Evolutionary conservation across 2,113 vertebrate genomes (phyloP).

Genomic region (Oplegnathus fasciatus): DNA sequence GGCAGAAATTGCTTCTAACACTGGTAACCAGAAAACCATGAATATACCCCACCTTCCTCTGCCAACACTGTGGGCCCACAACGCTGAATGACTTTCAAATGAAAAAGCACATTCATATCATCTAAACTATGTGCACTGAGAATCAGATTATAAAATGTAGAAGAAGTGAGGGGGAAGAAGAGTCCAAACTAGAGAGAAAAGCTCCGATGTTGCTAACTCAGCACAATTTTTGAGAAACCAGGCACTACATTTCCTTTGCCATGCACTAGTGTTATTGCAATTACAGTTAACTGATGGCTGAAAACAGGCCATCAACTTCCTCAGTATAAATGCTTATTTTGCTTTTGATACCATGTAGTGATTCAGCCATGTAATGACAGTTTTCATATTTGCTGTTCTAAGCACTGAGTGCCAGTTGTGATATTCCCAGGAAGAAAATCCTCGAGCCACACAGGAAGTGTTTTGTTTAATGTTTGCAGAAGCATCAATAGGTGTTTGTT

Average conservation of each 20-base stretch:
- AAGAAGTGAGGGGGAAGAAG: conserved; percentile 1
- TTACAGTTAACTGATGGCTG: conserved; percentile 44
- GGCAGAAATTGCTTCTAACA: not conserved
- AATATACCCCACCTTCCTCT: not conserved
- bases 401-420: conserved; percentile 21
- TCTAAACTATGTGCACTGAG: not conserved
- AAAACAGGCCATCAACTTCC: conserved; percentile 55
- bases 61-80: not conserved
- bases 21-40: not conserved
- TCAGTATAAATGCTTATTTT: conserved; percentile 49
- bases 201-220: conserved; percentile 43
- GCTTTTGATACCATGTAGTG: conserved; percentile 30
- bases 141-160: not conserved
- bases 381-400: conserved; percentile 57
- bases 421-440: conserved; percentile 65
- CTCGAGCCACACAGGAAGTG: conserved; percentile 48
- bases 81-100: not conserved
- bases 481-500: conserved; percentile 52
- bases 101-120: not conserved
- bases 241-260: conserved; percentile 58
- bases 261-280: conserved; percentile 34
- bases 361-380: conserved; percentile 60
- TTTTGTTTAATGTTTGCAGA: conserved; percentile 54
- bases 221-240: conserved; percentile 49
- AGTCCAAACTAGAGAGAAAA: conserved; percentile 11